Evolutionary conservation across 2,888 invertebrate genomes (phyloP), one percentile per base, ranked within the genome.

Genomic region (Hemithea aestivaria): DNA sequence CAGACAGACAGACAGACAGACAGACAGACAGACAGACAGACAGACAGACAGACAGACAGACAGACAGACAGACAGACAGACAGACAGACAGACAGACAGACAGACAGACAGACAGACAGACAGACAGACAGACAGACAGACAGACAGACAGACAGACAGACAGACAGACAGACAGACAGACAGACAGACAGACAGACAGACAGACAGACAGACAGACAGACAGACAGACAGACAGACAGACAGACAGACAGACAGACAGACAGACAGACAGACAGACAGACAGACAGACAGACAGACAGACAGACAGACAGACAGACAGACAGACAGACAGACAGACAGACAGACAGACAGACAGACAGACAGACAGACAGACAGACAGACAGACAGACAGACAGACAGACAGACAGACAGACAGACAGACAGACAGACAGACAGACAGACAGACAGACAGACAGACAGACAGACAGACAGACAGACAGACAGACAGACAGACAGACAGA

Each of bases 1-100:
- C 48, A 48, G 48, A 48, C 48, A 48, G 48, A 48, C 48, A 49
- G 47, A 44, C 48, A 48, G 48, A 48, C 48, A 48, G 46, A 46
- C 46, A 46, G 46, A 46, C 46, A 46, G 46, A 46, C 47, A 48
- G 46, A 46, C 46, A 44, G 32, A 20, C 20, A 20, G 20, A 20
- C 20, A 20, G 20, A 20, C 46, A 48, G 48, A 48, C 48, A 48
- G 48, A 48, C 48, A 43, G 47, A 35, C 48, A 48, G 48, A 48
- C 42, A 49, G 41, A 48, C 48, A 45, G 42, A 51, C 43, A 47
- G 36, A 48, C 40, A 48, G 37, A 51, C 40, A 46, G 39, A 51
- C 39, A 51, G 45, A 51, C 39, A 51, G 41, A 51, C 39, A 51
- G 45, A 51, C 39, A 47, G 40, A 48, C 40, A 52, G 36, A 51